Percentiles rank a stretch among this genome's conserved stretches.
Conservation (phyloP, 2,888 invertebrate genomes). For the Dicycla oo region DNA sequence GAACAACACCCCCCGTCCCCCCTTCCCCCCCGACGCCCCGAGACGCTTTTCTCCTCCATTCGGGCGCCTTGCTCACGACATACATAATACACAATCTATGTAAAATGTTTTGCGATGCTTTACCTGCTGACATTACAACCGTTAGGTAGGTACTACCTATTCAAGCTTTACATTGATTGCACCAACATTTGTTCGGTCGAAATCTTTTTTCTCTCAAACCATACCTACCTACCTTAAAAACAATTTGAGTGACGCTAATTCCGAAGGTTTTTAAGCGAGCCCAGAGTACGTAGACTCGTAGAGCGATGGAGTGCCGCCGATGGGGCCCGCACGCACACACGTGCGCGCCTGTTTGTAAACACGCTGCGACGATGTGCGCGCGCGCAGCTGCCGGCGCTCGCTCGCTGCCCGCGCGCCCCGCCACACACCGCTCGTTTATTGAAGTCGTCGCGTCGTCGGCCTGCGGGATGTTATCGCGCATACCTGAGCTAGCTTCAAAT, state of each 20-base stretch:
- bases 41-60: background rate
- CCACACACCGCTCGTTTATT: slow-evolving; percentile 30
- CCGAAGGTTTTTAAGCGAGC: slow-evolving; percentile 9
- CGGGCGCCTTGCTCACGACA: background rate
- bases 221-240: background rate
- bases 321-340: slow-evolving; percentile 44
- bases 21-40: background rate
- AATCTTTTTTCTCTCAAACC: background rate
- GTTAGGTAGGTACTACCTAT: no score
- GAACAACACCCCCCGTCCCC: slow-evolving; percentile 20
- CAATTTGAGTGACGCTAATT: slow-evolving; percentile 1
- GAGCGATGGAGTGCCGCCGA: background rate
- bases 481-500: slow-evolving; percentile 47
- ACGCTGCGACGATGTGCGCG: slow-evolving; percentile 69
- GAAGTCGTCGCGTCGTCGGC: slow-evolving; percentile 7
- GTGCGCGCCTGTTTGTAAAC: slow-evolving; percentile 69
- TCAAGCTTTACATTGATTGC: background rate
- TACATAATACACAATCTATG: slow-evolving; percentile 1
- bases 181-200: background rate
- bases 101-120: background rate
- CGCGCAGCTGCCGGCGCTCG: slow-evolving; percentile 74
- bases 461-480: slow-evolving; percentile 43
- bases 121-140: background rate
- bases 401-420: slow-evolving; percentile 19
- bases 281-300: background rate